Evolutionary conservation across 2,797 vertebrate species (phyloP).

Genomic region (Onychomys arenicola): DNA sequence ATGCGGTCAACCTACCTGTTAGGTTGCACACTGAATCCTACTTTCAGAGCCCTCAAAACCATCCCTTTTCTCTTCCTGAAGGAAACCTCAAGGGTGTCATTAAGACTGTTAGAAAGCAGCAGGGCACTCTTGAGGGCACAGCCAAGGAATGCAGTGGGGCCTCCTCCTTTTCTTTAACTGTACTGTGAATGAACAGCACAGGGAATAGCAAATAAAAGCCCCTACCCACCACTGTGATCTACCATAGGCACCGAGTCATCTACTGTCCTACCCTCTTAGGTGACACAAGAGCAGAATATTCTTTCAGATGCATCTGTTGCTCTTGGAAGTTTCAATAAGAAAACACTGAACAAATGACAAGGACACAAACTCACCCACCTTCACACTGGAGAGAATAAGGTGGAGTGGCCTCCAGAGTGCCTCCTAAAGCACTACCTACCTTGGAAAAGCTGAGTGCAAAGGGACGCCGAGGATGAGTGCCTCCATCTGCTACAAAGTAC

Average conservation of each 20-base stretch:
- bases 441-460: conserved; percentile 85
- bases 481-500: conserved; percentile 83
- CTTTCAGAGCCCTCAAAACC: conserved; percentile 76
- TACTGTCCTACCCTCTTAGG: conserved; percentile 52
- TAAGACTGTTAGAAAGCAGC: conserved; percentile 54
- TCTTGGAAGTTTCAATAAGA: conserved; percentile 68
- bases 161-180: background rate
- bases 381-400: conserved; percentile 78
- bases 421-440: conserved; percentile 88
- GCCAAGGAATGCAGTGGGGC: conserved; percentile 56
- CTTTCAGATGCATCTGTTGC: conserved; percentile 74
- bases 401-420: conserved; percentile 74
- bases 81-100: conserved; percentile 35
- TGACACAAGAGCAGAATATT: conserved; percentile 76
- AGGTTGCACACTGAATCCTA: conserved; percentile 67
- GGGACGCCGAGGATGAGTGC: conserved; percentile 78
- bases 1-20: conserved; percentile 88
- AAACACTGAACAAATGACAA: conserved; percentile 57
- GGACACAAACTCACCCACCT: conserved; percentile 83
- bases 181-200: background rate
- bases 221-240: background rate
- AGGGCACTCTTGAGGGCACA: conserved; percentile 70
- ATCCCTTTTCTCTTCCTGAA: conserved; percentile 74
- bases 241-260: background rate
- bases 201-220: background rate